phyloP scores from a whole-genome alignment of 2,888 invertebrate species.

The Apoderus coryli region DNA sequence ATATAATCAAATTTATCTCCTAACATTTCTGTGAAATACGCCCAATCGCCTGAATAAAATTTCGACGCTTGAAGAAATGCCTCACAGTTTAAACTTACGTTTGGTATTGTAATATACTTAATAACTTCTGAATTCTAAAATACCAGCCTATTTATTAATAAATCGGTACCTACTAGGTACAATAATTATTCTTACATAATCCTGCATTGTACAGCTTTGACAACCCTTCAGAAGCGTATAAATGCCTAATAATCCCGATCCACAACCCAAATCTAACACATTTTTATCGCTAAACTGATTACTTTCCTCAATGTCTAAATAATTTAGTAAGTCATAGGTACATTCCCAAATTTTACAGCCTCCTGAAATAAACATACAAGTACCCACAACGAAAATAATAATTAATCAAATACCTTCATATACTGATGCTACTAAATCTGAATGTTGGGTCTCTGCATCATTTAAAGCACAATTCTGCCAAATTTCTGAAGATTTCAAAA shows the following conservation, averaged over 20 bases:
- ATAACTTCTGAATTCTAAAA: conserved; percentile 77
- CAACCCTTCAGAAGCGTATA: conserved; percentile 53
- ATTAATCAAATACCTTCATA: too few relatives aligned
- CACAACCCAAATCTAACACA: conserved; percentile 86
- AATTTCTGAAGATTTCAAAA: too few relatives aligned
- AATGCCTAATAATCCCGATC: conserved; percentile 79
- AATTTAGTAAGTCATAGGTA: conserved; percentile 63
- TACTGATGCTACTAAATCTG: too few relatives aligned
- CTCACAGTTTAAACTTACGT: conserved; percentile 49
- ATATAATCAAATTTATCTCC: conserved; percentile 62
- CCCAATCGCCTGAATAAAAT: conserved; percentile 57
- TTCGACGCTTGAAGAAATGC: conserved; percentile 34
- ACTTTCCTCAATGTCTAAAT: conserved; percentile 37
- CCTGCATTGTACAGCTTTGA: conserved; percentile 74
- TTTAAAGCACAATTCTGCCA: too few relatives aligned
- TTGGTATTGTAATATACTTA: conserved; percentile 65
- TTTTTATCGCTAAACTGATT: conserved; percentile 36
- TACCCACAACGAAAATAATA: too few relatives aligned
- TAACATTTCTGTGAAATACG: conserved; percentile 32
- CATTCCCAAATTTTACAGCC: conserved; percentile 96
- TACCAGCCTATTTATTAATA: too few relatives aligned
- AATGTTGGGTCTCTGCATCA: too few relatives aligned
- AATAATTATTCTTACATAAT: conserved; percentile 64
- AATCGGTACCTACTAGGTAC: too few relatives aligned
- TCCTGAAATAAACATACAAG: too few relatives aligned